Base-by-base conservation (phyloP, 2,797 vertebrate genomes). In the Sparus aurata region DNA sequence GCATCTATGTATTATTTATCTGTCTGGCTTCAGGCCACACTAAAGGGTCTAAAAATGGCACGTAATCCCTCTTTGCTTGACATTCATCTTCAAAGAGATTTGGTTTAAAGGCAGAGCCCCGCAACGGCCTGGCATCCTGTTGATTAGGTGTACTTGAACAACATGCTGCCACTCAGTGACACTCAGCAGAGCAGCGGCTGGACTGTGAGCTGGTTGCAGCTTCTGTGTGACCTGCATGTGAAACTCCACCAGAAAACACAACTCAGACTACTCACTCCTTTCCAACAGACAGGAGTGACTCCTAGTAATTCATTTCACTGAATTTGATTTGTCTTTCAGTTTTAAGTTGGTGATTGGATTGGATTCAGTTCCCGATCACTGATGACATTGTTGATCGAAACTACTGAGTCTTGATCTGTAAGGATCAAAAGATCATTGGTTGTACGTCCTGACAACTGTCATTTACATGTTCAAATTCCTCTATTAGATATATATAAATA, bases 11-110 rank as follows among this genome's bases (percentile, higher is more conserved):
- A 69, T 75, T 67, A 68, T 81, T 82, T 73, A 77, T 87, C 69
- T 74, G 27, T 85, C 71, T 86, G 84, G 73, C 86, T 82, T 54
- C 34, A 65, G 70, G 84, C 86, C 23, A 80, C 67, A 66, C 73
- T 74, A 73, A 78, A 87, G 77, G 81, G 53, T 84, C 89, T 88
- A 92, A 89, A 93, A 89, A 88, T 81, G 85, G 79, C 80, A 57
- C 71, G 58, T 91, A 90, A 90, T 90, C 83, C 75, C 59, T 65
- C 79, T 76, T 52, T 77, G 85, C 83, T 78, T 90, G 83, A 83
- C 88, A 89, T 91, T 93, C 55, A 87, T 90, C 83, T 87, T 88
- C 84, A 92, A 87, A 91, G 85, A 88, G 86, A 60, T 86, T 88
- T 74, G 77, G 83, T 91, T 88, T 84, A 87, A 85, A 90, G 69